Percentiles rank a stretch among this genome's conserved stretches.
Evolutionary conservation across 1,140 invertebrate genomes (phyloP).

Genomic region (Paracyclopina nana): DNA sequence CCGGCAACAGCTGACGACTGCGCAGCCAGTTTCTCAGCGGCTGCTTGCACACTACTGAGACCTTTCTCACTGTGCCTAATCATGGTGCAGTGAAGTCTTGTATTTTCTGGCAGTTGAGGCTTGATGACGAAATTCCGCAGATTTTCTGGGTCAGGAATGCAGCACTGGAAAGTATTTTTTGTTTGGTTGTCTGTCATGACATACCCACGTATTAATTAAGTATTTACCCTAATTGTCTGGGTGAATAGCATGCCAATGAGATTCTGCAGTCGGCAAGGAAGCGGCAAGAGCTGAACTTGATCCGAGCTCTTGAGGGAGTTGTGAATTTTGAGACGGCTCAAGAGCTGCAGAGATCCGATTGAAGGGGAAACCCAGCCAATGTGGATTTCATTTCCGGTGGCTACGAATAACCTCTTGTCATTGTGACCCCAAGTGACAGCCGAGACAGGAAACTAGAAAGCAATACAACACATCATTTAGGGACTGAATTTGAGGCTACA

Average conservation of each 20-base stretch:
- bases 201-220: neutral
- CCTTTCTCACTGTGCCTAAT: too few species aligned
- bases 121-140: conserved; percentile 79
- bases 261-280: conserved; percentile 61
- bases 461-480: conserved; percentile 1
- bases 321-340: conserved; percentile 53
- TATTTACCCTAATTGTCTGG: conserved; percentile 71
- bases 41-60: too few species aligned
- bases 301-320: conserved; percentile 34
- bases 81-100: conserved; percentile 85
- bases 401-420: conserved; percentile 77
- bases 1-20: too few species aligned
- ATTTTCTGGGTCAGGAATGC: conserved; percentile 66
- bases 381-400: conserved; percentile 55
- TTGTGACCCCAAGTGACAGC: conserved; percentile 95
- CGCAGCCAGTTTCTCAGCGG: too few species aligned
- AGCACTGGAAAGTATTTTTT: conserved; percentile 49
- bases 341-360: conserved; percentile 66
- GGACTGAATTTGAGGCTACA: neutral
- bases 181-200: neutral
- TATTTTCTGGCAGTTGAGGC: conserved; percentile 57
- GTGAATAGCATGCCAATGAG: conserved; percentile 71
- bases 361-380: conserved; percentile 77
- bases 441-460: conserved; percentile 52
- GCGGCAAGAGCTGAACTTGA: conserved; percentile 42